phyloP scores from a whole-genome alignment of 2,797 vertebrate genomes.

The Vespertilio murinus region DNA sequence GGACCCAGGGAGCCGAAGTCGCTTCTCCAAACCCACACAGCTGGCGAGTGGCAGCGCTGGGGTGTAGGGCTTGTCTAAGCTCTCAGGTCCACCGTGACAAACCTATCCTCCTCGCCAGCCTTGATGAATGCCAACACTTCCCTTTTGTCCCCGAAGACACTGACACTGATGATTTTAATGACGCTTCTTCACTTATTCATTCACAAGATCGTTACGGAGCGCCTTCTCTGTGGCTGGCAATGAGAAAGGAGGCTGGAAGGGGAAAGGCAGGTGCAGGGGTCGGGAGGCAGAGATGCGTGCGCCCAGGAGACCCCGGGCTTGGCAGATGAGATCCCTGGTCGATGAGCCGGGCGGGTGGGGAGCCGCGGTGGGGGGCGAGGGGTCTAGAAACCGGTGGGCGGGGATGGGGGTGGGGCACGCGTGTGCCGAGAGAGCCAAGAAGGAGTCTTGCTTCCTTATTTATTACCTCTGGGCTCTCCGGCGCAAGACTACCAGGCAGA shows the following conservation, averaged over 20 bases:
- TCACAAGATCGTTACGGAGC: neutral
- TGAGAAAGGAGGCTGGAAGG: neutral
- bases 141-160: constrained; percentile 43
- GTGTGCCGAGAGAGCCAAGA: neutral
- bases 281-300: neutral
- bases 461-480: constrained; percentile 77
- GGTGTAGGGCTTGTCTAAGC: neutral
- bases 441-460: constrained; percentile 62
- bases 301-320: neutral
- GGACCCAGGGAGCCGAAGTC: neutral
- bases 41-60: neutral
- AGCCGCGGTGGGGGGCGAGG: neutral
- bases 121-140: neutral
- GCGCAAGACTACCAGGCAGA: constrained; percentile 69
- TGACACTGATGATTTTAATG: neutral
- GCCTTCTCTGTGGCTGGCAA: neutral
- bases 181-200: constrained; percentile 42
- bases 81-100: neutral
- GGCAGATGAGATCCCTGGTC: neutral
- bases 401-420: constrained; percentile 43
- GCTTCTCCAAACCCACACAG: neutral
- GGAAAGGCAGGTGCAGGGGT: neutral
- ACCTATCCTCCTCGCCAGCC: neutral
- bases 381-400: neutral
- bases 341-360: neutral